phyloP scores from a whole-genome alignment of 1,140 invertebrate genomes.

The Ericerus pela region DNA sequence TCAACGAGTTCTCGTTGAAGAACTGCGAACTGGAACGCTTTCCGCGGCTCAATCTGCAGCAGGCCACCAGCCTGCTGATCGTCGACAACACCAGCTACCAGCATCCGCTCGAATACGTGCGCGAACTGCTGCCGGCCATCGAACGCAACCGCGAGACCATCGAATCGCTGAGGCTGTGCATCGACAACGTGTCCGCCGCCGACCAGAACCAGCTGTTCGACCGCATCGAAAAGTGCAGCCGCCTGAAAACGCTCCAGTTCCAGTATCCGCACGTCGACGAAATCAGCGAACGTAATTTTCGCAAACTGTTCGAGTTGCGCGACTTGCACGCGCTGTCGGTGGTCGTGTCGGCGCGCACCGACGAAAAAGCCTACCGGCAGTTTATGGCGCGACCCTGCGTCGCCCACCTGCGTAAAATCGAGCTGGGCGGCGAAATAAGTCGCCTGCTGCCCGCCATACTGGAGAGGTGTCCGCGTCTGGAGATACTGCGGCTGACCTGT shows the following conservation, averaged over 20 bases:
- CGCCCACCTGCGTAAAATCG: neutral
- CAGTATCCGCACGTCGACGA: slow-evolving; percentile 1
- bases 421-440: neutral
- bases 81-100: neutral
- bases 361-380: neutral
- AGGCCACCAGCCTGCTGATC: neutral
- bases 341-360: neutral
- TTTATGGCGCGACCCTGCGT: neutral
- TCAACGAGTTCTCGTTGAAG: neutral
- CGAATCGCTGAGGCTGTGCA: neutral
- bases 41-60: neutral
- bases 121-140: neutral
- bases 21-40: neutral
- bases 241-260: neutral
- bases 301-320: neutral
- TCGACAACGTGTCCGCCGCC: neutral
- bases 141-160: neutral
- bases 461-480: neutral
- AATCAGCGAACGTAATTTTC: neutral
- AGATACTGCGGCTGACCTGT: neutral
- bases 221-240: neutral
- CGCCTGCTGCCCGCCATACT: neutral
- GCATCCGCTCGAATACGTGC: slow-evolving; percentile 2
- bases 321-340: neutral
- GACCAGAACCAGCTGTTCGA: neutral